Conservation (phyloP, 2,113 vertebrate genomes). For the Neotoma lepida region DNA sequence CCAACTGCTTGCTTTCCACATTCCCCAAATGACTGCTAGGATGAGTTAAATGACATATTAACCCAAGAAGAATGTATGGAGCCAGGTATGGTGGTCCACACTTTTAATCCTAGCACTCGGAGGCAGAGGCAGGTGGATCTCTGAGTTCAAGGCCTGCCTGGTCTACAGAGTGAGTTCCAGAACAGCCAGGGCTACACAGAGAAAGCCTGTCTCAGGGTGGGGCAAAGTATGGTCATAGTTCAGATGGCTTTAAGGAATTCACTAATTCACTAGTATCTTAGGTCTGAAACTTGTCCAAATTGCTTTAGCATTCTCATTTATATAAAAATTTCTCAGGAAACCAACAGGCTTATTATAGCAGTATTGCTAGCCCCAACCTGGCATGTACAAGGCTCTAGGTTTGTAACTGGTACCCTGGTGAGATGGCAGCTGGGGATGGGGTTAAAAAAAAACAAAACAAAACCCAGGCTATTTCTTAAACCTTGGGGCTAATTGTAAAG, state of each 20-base stretch:
- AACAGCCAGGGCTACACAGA: background rate
- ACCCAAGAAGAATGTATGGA: background rate
- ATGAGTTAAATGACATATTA: background rate
- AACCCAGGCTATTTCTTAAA: background rate
- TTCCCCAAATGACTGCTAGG: background rate
- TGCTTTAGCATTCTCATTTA: constrained; percentile 48
- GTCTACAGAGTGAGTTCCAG: background rate
- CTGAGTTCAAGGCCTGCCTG: background rate
- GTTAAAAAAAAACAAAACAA: background rate
- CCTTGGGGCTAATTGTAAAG: background rate
- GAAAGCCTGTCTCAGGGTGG: background rate
- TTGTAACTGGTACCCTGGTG: background rate
- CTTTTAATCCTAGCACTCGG: background rate
- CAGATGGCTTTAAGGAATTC: background rate
- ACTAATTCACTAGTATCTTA: constrained; percentile 31
- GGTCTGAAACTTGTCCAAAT: background rate
- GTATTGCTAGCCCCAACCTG: background rate
- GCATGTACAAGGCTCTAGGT: background rate
- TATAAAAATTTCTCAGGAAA: constrained; percentile 44
- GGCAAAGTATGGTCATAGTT: background rate
- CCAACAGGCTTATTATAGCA: background rate
- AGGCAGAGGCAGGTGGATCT: background rate
- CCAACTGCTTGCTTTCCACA: background rate
- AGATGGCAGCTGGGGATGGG: background rate
- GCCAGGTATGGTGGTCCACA: background rate